Percentiles rank a stretch among this genome's conserved stretches.
phyloP scores from a whole-genome alignment of 2,797 vertebrate species.

The Macroramphosus scolopax region DNA sequence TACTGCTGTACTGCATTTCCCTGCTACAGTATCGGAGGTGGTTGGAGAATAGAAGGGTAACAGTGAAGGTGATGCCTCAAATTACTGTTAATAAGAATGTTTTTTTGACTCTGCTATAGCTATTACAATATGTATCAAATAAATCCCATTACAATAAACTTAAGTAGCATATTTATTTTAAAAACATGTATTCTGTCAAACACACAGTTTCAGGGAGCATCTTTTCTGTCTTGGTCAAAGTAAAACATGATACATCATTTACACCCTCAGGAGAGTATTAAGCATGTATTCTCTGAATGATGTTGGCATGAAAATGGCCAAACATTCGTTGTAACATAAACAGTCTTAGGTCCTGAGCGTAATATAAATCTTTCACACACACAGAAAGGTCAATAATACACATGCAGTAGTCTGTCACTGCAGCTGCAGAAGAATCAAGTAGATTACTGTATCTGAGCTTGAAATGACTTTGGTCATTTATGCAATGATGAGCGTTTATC shows the following conservation, averaged over 20 bases:
- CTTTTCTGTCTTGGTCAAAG: no score
- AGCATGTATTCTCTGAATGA: slow-evolving; percentile 20
- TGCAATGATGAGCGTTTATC: slow-evolving; percentile 10
- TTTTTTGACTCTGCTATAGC: not conserved
- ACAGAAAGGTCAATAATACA: slow-evolving; percentile 13
- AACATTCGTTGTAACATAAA: no score
- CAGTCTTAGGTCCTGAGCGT: slow-evolving; percentile 66
- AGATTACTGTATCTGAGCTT: no score
- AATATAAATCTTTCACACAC: slow-evolving; percentile 36
- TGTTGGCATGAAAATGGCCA: no score
- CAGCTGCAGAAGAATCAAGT: slow-evolving; percentile 13
- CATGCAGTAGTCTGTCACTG: slow-evolving; percentile 13
- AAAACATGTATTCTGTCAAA: slow-evolving; percentile 37
- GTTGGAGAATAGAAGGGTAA: slow-evolving; percentile 8
- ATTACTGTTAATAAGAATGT: no score
- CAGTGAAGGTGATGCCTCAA: no score
- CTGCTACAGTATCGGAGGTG: slow-evolving; percentile 19
- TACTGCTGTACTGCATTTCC: slow-evolving; percentile 28
- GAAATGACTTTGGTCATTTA: no score
- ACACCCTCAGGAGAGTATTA: slow-evolving; percentile 16
- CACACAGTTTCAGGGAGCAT: slow-evolving; percentile 15
- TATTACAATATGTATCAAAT: slow-evolving; percentile 6
- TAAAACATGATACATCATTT: no score
- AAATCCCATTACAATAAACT: not conserved
- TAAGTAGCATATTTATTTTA: slow-evolving; percentile 51